Conservation (phyloP, 1,140 invertebrate genomes). For the Macrosteles quadrilineatus region DNA sequence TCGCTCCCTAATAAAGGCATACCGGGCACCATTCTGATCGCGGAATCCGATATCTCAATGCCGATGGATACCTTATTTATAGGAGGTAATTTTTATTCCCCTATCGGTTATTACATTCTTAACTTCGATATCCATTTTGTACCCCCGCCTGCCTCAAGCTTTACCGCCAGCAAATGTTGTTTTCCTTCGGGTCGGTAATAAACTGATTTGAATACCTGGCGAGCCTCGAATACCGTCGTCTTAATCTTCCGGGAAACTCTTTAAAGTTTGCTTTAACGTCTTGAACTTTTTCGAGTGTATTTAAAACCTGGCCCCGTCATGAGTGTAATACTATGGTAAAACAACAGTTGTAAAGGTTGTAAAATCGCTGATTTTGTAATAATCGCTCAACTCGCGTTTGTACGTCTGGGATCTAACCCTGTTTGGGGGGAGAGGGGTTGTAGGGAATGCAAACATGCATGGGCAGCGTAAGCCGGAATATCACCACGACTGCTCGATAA, state of each 20-base stretch:
- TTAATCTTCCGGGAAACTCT: neutral
- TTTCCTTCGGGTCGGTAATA: neutral
- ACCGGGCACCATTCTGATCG: neutral
- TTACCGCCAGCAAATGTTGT: neutral
- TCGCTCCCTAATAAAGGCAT: conserved; percentile 16
- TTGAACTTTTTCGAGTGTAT: no score
- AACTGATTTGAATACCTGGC: conserved; percentile 1
- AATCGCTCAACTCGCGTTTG: no score
- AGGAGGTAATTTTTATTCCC: conserved; percentile 16
- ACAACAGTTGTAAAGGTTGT: no score
- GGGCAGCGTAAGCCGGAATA: no score
- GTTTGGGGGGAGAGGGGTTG: no score
- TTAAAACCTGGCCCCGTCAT: no score
- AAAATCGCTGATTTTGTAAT: no score
- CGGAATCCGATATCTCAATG: neutral
- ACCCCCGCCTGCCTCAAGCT: neutral
- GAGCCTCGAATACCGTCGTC: neutral
- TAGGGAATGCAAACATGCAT: no score
- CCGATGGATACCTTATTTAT: conserved; percentile 16
- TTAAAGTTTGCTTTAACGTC: neutral
- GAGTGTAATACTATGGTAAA: no score
- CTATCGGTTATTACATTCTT: conserved; percentile 16
- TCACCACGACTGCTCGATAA: no score
- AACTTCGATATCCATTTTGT: conserved; percentile 1
- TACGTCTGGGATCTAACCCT: no score